Percentiles rank a stretch among this genome's conserved stretches.
Evolutionary conservation across 2,797 vertebrate species (phyloP).

Genomic region (Melopsittacus undulatus): DNA sequence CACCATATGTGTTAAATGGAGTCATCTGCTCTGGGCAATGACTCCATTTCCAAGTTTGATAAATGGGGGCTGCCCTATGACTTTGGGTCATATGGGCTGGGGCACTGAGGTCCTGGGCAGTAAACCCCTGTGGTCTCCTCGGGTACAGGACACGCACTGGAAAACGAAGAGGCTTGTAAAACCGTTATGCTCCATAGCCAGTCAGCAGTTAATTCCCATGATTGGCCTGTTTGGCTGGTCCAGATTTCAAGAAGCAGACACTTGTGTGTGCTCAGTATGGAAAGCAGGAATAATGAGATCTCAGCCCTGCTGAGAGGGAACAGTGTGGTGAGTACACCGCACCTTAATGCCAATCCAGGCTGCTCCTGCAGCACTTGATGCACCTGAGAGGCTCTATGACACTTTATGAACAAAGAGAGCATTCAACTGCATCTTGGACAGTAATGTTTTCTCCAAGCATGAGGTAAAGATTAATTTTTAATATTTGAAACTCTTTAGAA

Average conservation of each 20-base stretch:
- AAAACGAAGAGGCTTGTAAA: neutral
- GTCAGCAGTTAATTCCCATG: neutral
- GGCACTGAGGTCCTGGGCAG: neutral
- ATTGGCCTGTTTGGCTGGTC: neutral
- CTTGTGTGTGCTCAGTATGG: neutral
- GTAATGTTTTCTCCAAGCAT: neutral
- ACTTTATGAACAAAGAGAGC: neutral
- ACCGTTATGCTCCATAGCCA: neutral
- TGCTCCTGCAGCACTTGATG: accelerated
- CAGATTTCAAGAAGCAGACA: neutral
- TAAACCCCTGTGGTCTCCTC: neutral
- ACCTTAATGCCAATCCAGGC: accelerated
- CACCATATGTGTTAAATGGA: neutral
- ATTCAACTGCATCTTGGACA: neutral
- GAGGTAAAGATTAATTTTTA: neutral
- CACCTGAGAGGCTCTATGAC: neutral
- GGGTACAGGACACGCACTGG: neutral
- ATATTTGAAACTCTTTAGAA: neutral
- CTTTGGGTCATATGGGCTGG: accelerated
- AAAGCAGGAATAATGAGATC: no score
- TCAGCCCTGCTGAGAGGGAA: neutral
- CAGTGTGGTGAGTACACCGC: accelerated
- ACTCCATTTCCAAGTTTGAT: neutral
- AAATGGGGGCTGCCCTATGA: neutral
- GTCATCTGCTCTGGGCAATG: neutral